Base-by-base conservation (phyloP, 2,797 vertebrate species). In the Hylomyscus alleni region DNA sequence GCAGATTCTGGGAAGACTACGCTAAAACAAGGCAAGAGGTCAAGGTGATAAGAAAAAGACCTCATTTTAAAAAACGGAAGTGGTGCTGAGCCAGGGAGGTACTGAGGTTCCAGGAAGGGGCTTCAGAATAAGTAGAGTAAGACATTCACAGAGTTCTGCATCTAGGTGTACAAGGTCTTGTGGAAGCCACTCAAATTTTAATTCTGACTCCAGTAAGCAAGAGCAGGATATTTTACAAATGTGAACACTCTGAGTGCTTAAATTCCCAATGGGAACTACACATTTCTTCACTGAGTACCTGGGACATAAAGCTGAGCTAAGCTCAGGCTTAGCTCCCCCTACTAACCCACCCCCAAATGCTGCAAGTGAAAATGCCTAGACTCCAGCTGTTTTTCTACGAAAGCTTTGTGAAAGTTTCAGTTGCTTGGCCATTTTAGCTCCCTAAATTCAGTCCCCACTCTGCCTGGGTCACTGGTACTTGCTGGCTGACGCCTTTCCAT, bases 281-380 rank as follows among this genome's bases (percentile, higher is more conserved):
- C 37, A 20, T 76, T 83, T 94, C 10, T 91, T 89, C 67, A n/a
- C 47, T 93, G 91, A 73, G 78, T 40, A 72, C 29, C 60, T 34
- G 54, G 34, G 22, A 81, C 65, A 17, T 26, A 65, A 95, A 95
- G 52, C 1, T 73, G 73, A n/a, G n/a, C n/a, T n/a, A n/a, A n/a
- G 67, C 22, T 60, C 58, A 31, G 82, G 73, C 58, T 96, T 94
- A 81, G 62, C 82, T 73, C 73, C 73, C 22, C 56, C 77, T 22
- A 86, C 14, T 13, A 52, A 73, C 54, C 67, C 95, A 90, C 92
- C 34, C 83, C 80, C 84, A 93, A 85, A 84, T 31, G 80, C 47
- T 93, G 92, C 75, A 89, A 97, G 93, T 20, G 92, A 96, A 92
- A 72, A n/a, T 86, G 75, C 77, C 73, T 62, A 89, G 84, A 44